phyloP scores from a whole-genome alignment of 2,113 vertebrate species.

The Apodemus speciosus region DNA sequence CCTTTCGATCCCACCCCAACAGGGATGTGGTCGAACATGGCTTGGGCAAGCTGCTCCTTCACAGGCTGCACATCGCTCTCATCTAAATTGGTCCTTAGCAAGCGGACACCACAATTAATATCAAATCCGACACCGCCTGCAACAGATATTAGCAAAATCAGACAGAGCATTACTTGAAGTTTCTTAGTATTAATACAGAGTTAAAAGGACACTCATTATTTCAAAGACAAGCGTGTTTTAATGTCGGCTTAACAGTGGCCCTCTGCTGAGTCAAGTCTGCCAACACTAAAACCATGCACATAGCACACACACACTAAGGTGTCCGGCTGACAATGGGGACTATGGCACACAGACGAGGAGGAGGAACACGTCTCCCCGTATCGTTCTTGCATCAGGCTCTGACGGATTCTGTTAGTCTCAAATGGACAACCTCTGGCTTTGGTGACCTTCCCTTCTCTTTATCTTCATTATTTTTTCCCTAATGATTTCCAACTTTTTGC shows the following conservation, averaged over 20 bases:
- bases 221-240: neutral
- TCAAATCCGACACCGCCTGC: slow-evolving; percentile 97
- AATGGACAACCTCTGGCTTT: slow-evolving; percentile 9
- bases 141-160: neutral
- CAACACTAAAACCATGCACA: neutral
- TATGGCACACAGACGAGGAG: neutral
- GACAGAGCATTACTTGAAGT: neutral
- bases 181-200: neutral
- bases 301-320: neutral
- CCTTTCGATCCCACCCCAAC: slow-evolving; percentile 98
- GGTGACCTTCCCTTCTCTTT: neutral
- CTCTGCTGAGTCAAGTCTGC: neutral
- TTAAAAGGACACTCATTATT: neutral
- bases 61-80: slow-evolving; percentile 97
- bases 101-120: slow-evolving; percentile 97
- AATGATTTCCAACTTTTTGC: neutral
- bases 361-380: neutral
- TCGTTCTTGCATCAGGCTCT: neutral
- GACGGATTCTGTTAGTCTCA: neutral
- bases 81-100: slow-evolving; percentile 96
- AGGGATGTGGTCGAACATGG: slow-evolving; percentile 98
- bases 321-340: neutral
- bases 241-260: neutral
- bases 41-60: slow-evolving; percentile 97
- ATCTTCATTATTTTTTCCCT: neutral